phyloP scores from a whole-genome alignment of 2,888 invertebrate genomes.

The Macaria notata region DNA sequence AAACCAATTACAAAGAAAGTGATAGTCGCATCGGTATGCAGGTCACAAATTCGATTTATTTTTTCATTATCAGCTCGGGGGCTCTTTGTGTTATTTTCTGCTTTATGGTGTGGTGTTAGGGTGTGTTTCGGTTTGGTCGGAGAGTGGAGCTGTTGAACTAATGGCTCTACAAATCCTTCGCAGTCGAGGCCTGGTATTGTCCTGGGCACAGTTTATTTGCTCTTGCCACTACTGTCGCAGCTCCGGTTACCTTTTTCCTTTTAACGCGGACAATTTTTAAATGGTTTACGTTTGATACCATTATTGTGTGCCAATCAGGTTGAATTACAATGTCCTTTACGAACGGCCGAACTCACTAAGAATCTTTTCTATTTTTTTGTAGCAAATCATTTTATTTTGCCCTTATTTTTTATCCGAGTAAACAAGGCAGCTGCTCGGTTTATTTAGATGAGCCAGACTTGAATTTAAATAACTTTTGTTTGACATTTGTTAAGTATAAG shows the following conservation, averaged over 20 bases:
- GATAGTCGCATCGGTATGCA: slow-evolving; percentile 53
- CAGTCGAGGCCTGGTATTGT: slow-evolving; percentile 73
- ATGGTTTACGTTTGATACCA: slow-evolving; percentile 80
- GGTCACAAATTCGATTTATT: slow-evolving; percentile 57
- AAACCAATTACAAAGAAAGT: slow-evolving; percentile 52
- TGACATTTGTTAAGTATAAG: slow-evolving; percentile 48
- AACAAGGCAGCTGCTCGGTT: slow-evolving; percentile 71
- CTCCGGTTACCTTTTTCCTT: slow-evolving; percentile 67
- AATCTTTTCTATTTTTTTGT: slow-evolving; percentile 70
- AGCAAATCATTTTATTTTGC: slow-evolving; percentile 73
- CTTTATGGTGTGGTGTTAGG: slow-evolving; percentile 30
- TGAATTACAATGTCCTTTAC: slow-evolving; percentile 82
- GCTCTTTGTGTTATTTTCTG: slow-evolving; percentile 15
- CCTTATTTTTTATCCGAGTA: slow-evolving; percentile 58
- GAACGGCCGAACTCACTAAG: slow-evolving; percentile 71
- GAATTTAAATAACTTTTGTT: slow-evolving; percentile 67
- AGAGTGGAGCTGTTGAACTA: slow-evolving; percentile 56
- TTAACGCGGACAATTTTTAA: slow-evolving; percentile 79
- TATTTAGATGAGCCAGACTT: slow-evolving; percentile 71
- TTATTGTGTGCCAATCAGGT: slow-evolving; percentile 82
- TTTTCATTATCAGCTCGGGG: slow-evolving; percentile 54
- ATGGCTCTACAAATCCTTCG: slow-evolving; percentile 77
- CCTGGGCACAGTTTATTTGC: slow-evolving; percentile 70
- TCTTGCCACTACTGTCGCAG: slow-evolving; percentile 63
- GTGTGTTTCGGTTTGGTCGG: slow-evolving; percentile 34